A percentile compares a stretch with the other conserved stretches of the same genome.
Conservation (phyloP, 1,140 invertebrate species). For the Lasioglossum baleicum region DNA sequence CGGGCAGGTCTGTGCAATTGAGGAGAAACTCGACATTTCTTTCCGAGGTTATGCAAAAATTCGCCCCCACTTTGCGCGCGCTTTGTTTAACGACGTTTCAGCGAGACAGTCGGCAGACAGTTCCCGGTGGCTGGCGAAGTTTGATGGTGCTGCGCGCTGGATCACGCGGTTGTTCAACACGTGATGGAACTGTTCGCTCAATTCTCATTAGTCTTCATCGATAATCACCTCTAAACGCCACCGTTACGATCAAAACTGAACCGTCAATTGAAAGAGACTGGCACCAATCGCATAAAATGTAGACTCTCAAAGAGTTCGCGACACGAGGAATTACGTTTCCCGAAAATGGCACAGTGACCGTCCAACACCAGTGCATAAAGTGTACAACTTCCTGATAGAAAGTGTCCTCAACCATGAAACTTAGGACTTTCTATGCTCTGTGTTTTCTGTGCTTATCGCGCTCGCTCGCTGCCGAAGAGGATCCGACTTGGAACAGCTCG, state of each 20-base stretch:
- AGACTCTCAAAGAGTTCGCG: neutral
- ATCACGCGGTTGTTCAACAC: neutral
- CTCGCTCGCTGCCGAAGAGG: neutral
- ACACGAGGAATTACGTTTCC: neutral
- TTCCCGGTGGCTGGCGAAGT: conserved; percentile 23
- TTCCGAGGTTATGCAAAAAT: conserved; percentile 80
- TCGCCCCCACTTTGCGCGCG: conserved; percentile 64
- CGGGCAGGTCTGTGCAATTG: conserved; percentile 73
- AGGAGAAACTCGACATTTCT: conserved; percentile 78
- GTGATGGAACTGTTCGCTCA: neutral
- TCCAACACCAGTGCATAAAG: neutral
- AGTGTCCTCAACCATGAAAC: conserved; percentile 22
- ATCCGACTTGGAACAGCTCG: neutral
- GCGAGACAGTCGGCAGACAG: conserved; percentile 28
- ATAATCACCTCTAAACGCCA: too few relatives aligned
- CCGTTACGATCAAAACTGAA: too few relatives aligned
- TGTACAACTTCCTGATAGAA: neutral
- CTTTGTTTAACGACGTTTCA: conserved; percentile 65
- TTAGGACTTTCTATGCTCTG: conserved; percentile 13
- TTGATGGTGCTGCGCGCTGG: conserved; percentile 5
- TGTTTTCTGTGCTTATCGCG: conserved; percentile 30
- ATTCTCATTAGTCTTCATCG: neutral
- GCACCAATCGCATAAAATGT: neutral
- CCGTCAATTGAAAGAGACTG: neutral
- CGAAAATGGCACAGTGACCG: neutral